Percentiles rank a stretch among this genome's conserved stretches.
phyloP scores from a whole-genome alignment of 2,888 invertebrate genomes.

The Trisateles emortualis region DNA sequence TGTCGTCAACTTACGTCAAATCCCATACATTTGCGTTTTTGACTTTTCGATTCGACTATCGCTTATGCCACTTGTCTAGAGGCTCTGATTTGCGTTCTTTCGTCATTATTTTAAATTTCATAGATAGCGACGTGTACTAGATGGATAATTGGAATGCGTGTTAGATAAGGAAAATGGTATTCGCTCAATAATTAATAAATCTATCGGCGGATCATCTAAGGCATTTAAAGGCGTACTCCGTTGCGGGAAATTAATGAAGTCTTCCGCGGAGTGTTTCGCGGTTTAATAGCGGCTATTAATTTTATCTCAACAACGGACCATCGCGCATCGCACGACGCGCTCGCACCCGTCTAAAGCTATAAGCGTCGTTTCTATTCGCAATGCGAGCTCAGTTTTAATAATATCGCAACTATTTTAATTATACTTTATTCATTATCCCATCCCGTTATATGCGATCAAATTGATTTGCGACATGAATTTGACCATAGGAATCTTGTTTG shows the following conservation, averaged over 20 bases:
- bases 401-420: constrained; percentile 42
- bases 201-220: constrained; percentile 75
- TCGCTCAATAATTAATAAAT: constrained; percentile 79
- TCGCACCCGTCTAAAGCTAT: constrained; percentile 34
- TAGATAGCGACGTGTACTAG: constrained; percentile 17
- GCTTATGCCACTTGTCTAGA: too few species aligned
- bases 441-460: constrained; percentile 33
- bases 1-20: too few species aligned
- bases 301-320: constrained; percentile 79
- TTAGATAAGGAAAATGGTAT: constrained; percentile 58
- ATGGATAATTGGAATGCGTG: constrained; percentile 43
- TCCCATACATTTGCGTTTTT: too few species aligned
- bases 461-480: constrained; percentile 30
- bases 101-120: constrained; percentile 30
- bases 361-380: constrained; percentile 53
- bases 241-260: constrained; percentile 83
- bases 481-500: constrained; percentile 15
- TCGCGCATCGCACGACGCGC: constrained; percentile 58
- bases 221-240: constrained; percentile 77
- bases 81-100: constrained; percentile 48
- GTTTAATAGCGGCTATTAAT: constrained; percentile 83
- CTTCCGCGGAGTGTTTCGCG: constrained; percentile 81
- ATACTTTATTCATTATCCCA: constrained; percentile 22
- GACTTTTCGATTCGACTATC: too few species aligned
- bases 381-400: constrained; percentile 55